Base-by-base conservation (phyloP, 2,113 vertebrate species). In the Conger conger region DNA sequence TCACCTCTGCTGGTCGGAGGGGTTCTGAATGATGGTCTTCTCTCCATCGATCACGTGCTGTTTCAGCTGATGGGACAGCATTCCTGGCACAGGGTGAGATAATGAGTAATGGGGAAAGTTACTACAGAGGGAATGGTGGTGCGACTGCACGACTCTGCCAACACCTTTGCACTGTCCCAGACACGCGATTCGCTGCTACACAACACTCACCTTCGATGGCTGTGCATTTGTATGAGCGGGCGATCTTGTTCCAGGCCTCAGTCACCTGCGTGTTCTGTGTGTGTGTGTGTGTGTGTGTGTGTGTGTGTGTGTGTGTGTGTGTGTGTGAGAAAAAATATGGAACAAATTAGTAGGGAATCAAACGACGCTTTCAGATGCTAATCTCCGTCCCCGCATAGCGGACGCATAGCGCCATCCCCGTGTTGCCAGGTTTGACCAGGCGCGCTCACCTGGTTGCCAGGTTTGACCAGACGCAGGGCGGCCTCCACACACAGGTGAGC, bases 161-260 rank as follows among this genome's bases (percentile, higher is more conserved):
- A 3, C 40, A 42, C 40, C 40, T 4, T 4, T 3, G 40, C 3
- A 42, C 40, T 42, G 4, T 5, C 40, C 9, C 4, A 50, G 8
- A 9, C 45, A 50, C 45, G 15, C 40, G 40, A 42, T 9, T 42
- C 40, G 4, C 40, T 2, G 9, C 40, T 8, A 36, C 18, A n/a
- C 33, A 16, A 36, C 0, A 78, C 96, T 91, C 82, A 99, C 98
- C 98, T 94, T 99, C 98, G 0, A 99, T 97, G 27, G 97, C 96
- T 0, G 96, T 95, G 94, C 98, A 99, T 90, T 99, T 99, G 92
- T 99, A 99, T 60, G 98, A 97, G 89, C 98, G 97, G 36, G 97
- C 96, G n/a, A 99, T 99, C 95, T 99, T 99, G 94, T 98, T 99
- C 98, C 98, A 99, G 76, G 97, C 97, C 82, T 99, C 97, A 60